These are phyloP conservation scores for Acleris emargana DNA, from an alignment of 2,888 invertebrate genomes.

Conservation along the genomic window DNA sequence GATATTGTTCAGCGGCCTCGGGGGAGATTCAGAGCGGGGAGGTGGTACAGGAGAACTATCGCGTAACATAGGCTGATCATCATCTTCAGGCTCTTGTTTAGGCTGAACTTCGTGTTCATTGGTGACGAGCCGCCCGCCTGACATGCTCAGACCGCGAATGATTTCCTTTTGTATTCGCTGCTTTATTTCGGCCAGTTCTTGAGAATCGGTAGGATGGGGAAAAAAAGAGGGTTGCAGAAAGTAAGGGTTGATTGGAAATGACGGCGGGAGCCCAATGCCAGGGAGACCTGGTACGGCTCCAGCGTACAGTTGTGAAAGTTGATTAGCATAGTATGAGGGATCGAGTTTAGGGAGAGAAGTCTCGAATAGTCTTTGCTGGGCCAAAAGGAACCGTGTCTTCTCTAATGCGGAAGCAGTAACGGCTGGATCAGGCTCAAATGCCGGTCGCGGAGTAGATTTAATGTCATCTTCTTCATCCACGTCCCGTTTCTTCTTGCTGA, in stretches of 20 bases:
- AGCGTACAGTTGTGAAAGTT: constrained; percentile 85
- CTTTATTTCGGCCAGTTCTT: constrained; percentile 87
- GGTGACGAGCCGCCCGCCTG: constrained; percentile 86
- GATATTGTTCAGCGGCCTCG: constrained; percentile 73
- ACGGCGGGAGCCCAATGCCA: constrained; percentile 80
- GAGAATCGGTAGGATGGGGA: constrained; percentile 81
- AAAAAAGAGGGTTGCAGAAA: constrained; percentile 85
- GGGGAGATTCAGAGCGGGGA: constrained; percentile 74
- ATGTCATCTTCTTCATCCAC: constrained; percentile 62
- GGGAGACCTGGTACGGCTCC: constrained; percentile 82
- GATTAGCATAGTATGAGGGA: constrained; percentile 85
- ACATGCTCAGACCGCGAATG: constrained; percentile 86
- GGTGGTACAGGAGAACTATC: constrained; percentile 71
- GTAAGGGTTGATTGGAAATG: constrained; percentile 86
- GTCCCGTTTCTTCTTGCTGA: constrained; percentile 89
- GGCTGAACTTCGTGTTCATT: constrained; percentile 66
- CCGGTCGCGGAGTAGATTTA: constrained; percentile 71
- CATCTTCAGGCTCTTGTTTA: constrained; percentile 80
- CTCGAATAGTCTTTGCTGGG: constrained; percentile 87
- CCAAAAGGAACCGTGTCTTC: constrained; percentile 84
- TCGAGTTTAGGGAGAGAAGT: constrained; percentile 85
- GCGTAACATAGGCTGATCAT: constrained; percentile 75
- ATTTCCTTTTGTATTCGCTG: constrained; percentile 87
- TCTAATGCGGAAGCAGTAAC: constrained; percentile 75
- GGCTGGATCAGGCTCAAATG: constrained; percentile 68